Evolutionary conservation across 53 echinoderm and acorn worm genomes (phyloP), one percentile per base, ranked within the genome.

Genomic region (Hippasteria phrygiana): DNA sequence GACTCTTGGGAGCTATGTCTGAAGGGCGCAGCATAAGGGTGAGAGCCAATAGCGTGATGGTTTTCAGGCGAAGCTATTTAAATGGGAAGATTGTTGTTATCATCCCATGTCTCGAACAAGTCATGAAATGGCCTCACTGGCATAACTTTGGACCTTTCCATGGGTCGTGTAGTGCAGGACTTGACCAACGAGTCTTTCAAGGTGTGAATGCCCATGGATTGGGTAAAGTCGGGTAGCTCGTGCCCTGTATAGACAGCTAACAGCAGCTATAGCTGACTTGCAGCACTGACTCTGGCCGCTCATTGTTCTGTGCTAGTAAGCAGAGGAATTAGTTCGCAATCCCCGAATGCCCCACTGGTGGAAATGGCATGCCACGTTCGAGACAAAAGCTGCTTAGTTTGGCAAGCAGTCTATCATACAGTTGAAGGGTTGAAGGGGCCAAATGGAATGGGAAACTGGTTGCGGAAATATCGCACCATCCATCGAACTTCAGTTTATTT

Each of bases 281-380:
- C n/a, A 67, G 69, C 34, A 67, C 69, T 1, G 69, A 67, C 35
- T 67, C 69, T 33, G 69, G 69, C 17, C 69, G 33, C 37, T 67
- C 73, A 73, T 43, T 73, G 41, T 43, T 32, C 26, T 73, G 41
- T 65, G 75, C 71, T 5, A 90, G 6, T 16, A 13, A 16, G 45
- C 90, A 80, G 12, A 89, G 48, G 51, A 90, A 90, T n/a, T n/a
- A n/a, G 46, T 63, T 73, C 2, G 91, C 88, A 47, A 87, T 50
- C 12, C 27, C 43, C 17, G 59, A 79, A 38, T 79, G 78, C 29
- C 36, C 10, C 1, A 29, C n/a, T 29, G 89, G 69, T n/a, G 87
- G 91, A 47, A 71, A 87, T 22, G 73, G 10, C 29, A 71, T 18
- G 47, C 35, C 43, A 54, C 45, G 46, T 22, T 73, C 33, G 3